Percentiles rank a stretch among this genome's conserved stretches.
Conservation (phyloP, 2,113 vertebrate species). For the Mastomys natalensis region DNA sequence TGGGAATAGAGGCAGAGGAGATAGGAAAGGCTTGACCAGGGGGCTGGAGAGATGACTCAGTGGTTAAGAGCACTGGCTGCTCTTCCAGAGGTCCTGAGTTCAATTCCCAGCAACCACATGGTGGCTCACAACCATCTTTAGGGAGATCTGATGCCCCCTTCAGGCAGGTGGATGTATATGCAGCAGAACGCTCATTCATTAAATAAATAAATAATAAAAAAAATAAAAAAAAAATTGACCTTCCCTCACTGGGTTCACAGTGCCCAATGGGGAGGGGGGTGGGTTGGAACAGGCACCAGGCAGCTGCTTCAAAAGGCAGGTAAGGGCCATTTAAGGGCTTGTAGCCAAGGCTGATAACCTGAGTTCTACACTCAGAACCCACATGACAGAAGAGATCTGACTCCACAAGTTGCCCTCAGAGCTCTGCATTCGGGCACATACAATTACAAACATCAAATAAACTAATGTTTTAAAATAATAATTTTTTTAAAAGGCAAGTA, state of each 20-base stretch:
- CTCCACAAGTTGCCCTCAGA: background rate
- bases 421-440: too few species aligned
- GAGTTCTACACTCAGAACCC: background rate
- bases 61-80: too few species aligned
- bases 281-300: background rate
- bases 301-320: background rate
- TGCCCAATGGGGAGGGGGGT: background rate
- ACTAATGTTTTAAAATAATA: background rate
- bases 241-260: background rate
- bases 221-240: background rate
- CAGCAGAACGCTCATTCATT: too few species aligned
- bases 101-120: too few species aligned
- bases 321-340: background rate
- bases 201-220: too few species aligned
- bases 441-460: background rate
- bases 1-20: rapidly evolving
- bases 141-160: too few species aligned
- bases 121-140: too few species aligned
- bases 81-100: too few species aligned
- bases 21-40: background rate
- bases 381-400: background rate
- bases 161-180: too few species aligned
- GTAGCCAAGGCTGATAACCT: background rate
- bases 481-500: background rate
- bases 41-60: too few species aligned